A percentile compares a stretch with the other conserved stretches of the same genome.
Conservation (phyloP, 2,113 vertebrate species). For the Melanostigma gelatinosum region DNA sequence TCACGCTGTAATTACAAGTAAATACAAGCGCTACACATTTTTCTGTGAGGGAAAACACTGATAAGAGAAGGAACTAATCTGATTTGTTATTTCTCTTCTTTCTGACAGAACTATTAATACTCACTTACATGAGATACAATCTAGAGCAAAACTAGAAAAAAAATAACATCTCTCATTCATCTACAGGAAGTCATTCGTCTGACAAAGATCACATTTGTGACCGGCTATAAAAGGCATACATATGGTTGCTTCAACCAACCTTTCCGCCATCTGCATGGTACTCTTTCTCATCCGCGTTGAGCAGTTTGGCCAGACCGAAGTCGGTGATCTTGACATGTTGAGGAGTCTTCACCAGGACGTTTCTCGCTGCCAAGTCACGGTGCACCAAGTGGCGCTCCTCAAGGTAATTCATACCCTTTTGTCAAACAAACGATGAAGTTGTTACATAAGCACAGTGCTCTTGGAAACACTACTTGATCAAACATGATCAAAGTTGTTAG, state of each 20-base stretch:
- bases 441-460: slow-evolving; percentile 2
- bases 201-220: not conserved
- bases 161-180: slow-evolving; percentile 30
- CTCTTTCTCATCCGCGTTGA: slow-evolving; percentile 94
- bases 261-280: slow-evolving; percentile 98
- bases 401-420: slow-evolving; percentile 96
- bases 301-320: slow-evolving; percentile 95
- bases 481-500: slow-evolving; percentile 12
- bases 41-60: not conserved
- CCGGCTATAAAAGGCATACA: not conserved
- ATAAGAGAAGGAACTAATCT: slow-evolving; percentile 22
- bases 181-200: slow-evolving; percentile 28
- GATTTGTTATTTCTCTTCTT: slow-evolving; percentile 37
- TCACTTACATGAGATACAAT: slow-evolving; percentile 45
- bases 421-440: slow-evolving; percentile 34
- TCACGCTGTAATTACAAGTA: not conserved
- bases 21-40: not conserved
- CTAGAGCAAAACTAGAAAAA: slow-evolving; percentile 39
- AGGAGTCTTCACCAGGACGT: slow-evolving; percentile 96
- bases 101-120: slow-evolving; percentile 38
- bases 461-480: not conserved
- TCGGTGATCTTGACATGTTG: slow-evolving; percentile 98
- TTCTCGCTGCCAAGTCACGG: slow-evolving; percentile 95
- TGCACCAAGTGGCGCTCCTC: slow-evolving; percentile 97
- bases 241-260: slow-evolving; percentile 66